phyloP scores from a whole-genome alignment of 2,113 vertebrate species.

The Hipposideros armiger region DNA sequence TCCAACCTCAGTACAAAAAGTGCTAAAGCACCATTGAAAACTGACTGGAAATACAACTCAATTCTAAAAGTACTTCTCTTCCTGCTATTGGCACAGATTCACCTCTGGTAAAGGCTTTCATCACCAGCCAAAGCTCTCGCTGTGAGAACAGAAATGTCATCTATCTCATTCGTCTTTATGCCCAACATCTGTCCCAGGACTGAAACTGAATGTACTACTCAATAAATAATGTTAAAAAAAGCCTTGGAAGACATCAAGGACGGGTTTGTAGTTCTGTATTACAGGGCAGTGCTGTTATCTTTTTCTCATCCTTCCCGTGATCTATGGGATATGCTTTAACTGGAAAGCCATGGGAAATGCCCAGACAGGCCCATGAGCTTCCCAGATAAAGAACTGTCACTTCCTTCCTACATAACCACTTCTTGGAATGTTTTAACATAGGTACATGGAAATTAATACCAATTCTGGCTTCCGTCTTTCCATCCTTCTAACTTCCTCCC shows the following conservation, averaged over 20 bases:
- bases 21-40: background rate
- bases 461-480: background rate
- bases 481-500: background rate
- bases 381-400: background rate
- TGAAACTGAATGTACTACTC: background rate
- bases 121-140: background rate
- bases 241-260: background rate
- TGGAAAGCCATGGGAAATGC: background rate
- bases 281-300: background rate
- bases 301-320: background rate
- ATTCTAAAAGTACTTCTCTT: background rate
- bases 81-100: background rate
- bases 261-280: background rate
- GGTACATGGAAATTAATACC: background rate
- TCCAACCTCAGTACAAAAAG: background rate
- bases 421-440: background rate
- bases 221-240: background rate
- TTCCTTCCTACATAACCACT: background rate
- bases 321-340: background rate
- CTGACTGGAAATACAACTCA: background rate
- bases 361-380: background rate
- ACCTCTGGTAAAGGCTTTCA: background rate
- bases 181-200: background rate
- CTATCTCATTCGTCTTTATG: background rate
- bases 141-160: background rate